These are phyloP conservation scores for Lasioglossum albipes DNA, from an alignment of 1,140 invertebrate species.

Conservation along the genomic window DNA sequence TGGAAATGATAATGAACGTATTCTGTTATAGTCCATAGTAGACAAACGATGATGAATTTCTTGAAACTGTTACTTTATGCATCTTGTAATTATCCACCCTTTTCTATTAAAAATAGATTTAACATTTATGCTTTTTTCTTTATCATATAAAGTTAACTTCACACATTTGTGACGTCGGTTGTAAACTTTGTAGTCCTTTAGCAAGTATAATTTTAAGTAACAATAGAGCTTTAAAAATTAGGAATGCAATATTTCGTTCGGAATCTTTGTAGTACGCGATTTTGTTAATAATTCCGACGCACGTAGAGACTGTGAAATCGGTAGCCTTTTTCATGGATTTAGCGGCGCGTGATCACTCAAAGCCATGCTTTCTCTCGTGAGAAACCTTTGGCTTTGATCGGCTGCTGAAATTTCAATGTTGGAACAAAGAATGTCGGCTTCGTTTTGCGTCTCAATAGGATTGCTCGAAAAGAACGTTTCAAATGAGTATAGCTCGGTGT, in stretches of 20 bases:
- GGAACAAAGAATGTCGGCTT: constrained; percentile 17
- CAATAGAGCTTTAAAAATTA: too few relatives aligned
- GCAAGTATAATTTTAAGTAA: too few relatives aligned
- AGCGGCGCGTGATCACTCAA: constrained; percentile 19
- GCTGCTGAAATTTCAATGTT: constrained; percentile 11
- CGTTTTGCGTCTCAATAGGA: constrained; percentile 1
- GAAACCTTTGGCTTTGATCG: constrained; percentile 23
- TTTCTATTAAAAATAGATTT: background rate
- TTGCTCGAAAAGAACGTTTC: background rate
- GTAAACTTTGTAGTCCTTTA: too few relatives aligned
- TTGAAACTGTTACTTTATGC: too few relatives aligned
- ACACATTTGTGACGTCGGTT: too few relatives aligned
- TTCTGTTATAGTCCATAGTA: too few relatives aligned
- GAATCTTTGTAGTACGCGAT: too few relatives aligned
- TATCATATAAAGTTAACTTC: too few relatives aligned
- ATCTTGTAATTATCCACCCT: background rate
- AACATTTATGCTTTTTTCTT: background rate
- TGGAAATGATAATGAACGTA: too few relatives aligned
- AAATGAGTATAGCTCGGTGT: background rate
- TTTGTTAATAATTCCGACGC: too few relatives aligned
- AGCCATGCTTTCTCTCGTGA: background rate
- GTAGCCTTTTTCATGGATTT: background rate
- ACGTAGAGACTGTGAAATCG: background rate
- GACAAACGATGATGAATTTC: too few relatives aligned
- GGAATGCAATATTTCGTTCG: too few relatives aligned